These are phyloP conservation scores for Drosophila subobscura DNA, from an alignment of 1,140 invertebrate species.

Conservation along the genomic window DNA sequence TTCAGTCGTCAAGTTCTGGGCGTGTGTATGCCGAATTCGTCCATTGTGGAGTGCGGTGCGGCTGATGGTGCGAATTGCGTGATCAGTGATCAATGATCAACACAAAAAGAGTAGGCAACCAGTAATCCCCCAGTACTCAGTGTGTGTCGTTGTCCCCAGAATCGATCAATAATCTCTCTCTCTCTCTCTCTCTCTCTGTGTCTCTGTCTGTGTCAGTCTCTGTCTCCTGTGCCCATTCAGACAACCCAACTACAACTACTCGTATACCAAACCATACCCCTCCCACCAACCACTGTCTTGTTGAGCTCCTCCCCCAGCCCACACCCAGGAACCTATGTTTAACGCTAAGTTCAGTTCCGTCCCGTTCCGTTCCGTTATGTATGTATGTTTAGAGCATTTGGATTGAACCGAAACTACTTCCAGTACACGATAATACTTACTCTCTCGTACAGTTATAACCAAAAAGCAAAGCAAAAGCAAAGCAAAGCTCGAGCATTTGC, in stretches of 20 bases:
- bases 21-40: slow-evolving; percentile 61
- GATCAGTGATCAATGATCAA: slow-evolving; percentile 18
- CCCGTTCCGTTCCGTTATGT: slow-evolving; percentile 4
- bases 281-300: no score
- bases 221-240: neutral
- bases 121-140: slow-evolving; percentile 6
- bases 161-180: neutral
- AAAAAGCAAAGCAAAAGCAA: slow-evolving; percentile 6
- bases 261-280: no score
- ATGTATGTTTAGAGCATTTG: slow-evolving; percentile 2
- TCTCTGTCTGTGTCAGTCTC: neutral
- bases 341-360: neutral
- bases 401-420: slow-evolving; percentile 50
- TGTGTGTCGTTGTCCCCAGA: slow-evolving; percentile 13
- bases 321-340: neutral
- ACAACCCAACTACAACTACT: slow-evolving; percentile 5
- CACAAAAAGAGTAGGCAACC: neutral
- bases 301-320: neutral
- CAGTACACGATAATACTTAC: slow-evolving; percentile 24
- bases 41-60: slow-evolving; percentile 75
- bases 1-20: slow-evolving; percentile 19
- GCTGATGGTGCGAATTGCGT: slow-evolving; percentile 46
- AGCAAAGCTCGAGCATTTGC: slow-evolving; percentile 20
- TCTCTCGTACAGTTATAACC: neutral
- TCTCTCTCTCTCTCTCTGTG: neutral